Evolutionary conservation across 2,797 vertebrate genomes (phyloP).

Genomic region (Pipistrellus nathusii): DNA sequence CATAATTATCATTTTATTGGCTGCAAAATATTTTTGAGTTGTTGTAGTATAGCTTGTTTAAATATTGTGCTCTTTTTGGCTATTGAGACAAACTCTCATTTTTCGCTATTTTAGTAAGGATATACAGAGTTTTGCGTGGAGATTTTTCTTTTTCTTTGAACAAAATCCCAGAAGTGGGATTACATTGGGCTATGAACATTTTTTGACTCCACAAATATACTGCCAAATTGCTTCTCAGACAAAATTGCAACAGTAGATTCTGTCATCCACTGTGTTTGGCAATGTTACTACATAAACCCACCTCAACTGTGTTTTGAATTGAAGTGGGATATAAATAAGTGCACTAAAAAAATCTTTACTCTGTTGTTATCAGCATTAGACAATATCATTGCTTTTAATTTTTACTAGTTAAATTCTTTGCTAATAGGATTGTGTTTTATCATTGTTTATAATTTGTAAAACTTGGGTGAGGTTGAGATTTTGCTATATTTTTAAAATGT

Average conservation of each 20-base stretch:
- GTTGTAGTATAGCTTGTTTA: conserved; percentile 20
- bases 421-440: background rate
- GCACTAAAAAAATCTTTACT: background rate
- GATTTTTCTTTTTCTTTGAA: conserved; percentile 54
- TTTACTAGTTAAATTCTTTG: background rate
- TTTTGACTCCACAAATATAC: conserved; percentile 43
- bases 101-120: conserved; percentile 37
- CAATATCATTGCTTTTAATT: background rate
- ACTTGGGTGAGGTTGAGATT: background rate
- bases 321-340: background rate
- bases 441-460: background rate
- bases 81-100: conserved; percentile 49
- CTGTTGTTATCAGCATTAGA: background rate
- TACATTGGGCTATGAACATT: conserved; percentile 44
- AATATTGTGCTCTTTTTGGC: conserved; percentile 62
- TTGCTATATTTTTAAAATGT: conserved; percentile 12
- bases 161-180: conserved; percentile 75
- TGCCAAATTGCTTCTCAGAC: conserved; percentile 37
- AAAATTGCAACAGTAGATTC: background rate
- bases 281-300: background rate
- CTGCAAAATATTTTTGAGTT: conserved; percentile 69
- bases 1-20: conserved; percentile 47
- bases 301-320: conserved; percentile 45
- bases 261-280: conserved; percentile 16
- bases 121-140: conserved; percentile 33